phyloP scores from a whole-genome alignment of 2,888 invertebrate genomes.

The Phengaris arion region DNA sequence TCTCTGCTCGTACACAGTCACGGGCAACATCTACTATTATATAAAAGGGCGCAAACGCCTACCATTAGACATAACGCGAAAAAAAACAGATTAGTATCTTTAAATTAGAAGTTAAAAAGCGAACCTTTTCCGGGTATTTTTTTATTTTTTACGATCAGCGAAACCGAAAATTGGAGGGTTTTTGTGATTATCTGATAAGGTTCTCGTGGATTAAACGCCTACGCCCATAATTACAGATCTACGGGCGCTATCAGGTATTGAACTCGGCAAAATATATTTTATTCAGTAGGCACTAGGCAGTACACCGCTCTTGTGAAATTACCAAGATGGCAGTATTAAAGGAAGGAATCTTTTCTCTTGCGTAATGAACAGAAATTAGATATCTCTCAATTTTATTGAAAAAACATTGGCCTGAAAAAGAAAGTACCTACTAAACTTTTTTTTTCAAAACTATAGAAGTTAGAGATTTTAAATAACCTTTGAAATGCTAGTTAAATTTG shows the following conservation, averaged over 20 bases:
- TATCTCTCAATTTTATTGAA: not conserved
- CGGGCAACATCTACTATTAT: too few species aligned
- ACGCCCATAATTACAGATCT: constrained; percentile 7
- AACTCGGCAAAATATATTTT: constrained; percentile 11
- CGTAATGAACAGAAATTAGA: not conserved
- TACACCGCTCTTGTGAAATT: not conserved
- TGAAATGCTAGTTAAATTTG: too few species aligned
- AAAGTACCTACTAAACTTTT: too few species aligned
- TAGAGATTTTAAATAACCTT: too few species aligned
- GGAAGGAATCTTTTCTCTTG: not conserved
- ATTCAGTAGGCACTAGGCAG: not conserved
- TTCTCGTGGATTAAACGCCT: constrained; percentile 3
- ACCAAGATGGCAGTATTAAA: not conserved
- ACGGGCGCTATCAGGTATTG: not conserved
- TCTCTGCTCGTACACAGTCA: too few species aligned
- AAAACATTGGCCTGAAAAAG: not conserved
- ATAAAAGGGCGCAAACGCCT: too few species aligned
- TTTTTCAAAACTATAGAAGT: too few species aligned
- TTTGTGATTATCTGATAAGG: constrained; percentile 8
- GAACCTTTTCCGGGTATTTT: constrained; percentile 26
- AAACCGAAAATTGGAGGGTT: constrained; percentile 13
- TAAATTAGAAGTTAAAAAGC: constrained; percentile 33
- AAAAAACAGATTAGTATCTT: not conserved
- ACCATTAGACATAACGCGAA: too few species aligned
- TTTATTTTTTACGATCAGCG: not conserved